Conservation (phyloP, 2,888 invertebrate genomes). For the Phyllotreta striolata region DNA sequence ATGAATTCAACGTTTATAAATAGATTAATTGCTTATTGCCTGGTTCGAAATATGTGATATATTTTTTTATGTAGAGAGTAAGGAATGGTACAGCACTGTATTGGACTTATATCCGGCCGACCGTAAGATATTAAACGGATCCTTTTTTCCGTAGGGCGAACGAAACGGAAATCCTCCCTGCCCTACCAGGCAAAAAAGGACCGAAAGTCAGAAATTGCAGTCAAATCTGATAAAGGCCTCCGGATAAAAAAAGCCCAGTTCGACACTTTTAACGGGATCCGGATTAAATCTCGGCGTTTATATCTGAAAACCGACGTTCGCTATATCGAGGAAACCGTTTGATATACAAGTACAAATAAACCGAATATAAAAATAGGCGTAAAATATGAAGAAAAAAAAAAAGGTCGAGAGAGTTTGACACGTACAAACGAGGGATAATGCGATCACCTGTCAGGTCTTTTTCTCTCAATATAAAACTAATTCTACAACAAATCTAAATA, state of each 20-base stretch:
- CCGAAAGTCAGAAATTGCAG: slow-evolving; percentile 38
- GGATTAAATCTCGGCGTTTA: slow-evolving; percentile 29
- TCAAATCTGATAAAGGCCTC: slow-evolving; percentile 37
- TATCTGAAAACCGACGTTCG: slow-evolving; percentile 20
- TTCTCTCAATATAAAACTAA: neutral
- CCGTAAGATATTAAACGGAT: slow-evolving; percentile 42
- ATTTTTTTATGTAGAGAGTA: too few relatives aligned
- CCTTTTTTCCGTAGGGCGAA: slow-evolving; percentile 29
- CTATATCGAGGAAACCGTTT: slow-evolving; percentile 19
- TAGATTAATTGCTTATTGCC: too few relatives aligned
- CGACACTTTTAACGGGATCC: slow-evolving; percentile 30
- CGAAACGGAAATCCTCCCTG: neutral
- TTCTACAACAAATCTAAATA: too few relatives aligned
- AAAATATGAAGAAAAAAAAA: slow-evolving; percentile 20
- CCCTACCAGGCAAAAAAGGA: slow-evolving; percentile 23
- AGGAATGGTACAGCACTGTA: neutral
- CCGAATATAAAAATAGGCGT: slow-evolving; percentile 17
- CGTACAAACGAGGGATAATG: slow-evolving; percentile 19
- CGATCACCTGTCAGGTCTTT: slow-evolving; percentile 5
- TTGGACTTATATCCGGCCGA: slow-evolving; percentile 38
- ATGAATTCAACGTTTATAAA: too few relatives aligned
- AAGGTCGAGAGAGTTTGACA: slow-evolving; percentile 19
- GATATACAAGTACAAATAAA: slow-evolving; percentile 27
- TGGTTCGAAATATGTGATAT: too few relatives aligned
- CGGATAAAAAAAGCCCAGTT: slow-evolving; percentile 27